Conservation (phyloP, 1,140 invertebrate species). For the Drosophila sp. region DNA sequence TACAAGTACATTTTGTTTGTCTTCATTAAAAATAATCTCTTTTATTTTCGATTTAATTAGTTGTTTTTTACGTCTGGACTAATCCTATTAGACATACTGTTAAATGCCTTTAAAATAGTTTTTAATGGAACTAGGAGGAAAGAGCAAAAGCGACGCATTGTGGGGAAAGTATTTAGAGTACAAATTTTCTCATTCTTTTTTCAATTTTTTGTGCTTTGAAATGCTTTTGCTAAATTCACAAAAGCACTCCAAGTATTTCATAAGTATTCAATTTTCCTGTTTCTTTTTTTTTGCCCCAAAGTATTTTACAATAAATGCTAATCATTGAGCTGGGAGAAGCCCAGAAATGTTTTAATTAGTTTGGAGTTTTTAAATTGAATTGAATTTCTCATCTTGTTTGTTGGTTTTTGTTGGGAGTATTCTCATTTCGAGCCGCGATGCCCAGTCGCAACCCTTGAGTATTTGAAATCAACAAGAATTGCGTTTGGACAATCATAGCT, state of each 20-base stretch:
- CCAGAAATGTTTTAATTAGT: slow-evolving; percentile 6
- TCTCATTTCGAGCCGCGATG: slow-evolving; percentile 85
- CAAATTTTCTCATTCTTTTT: slow-evolving; percentile 1
- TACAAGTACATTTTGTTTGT: too few relatives aligned
- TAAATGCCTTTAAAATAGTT: neutral
- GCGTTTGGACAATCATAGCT: slow-evolving; percentile 85
- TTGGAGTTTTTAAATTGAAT: neutral
- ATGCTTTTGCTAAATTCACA: neutral
- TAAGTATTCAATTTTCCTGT: slow-evolving; percentile 6
- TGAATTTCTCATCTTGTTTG: neutral
- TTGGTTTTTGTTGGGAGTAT: slow-evolving; percentile 53
- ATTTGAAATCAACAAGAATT: slow-evolving; percentile 84
- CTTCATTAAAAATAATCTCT: neutral
- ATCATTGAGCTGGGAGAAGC: slow-evolving; percentile 2
- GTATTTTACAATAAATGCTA: slow-evolving; percentile 15
- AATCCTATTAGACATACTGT: neutral
- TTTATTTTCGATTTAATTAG: slow-evolving; percentile 11
- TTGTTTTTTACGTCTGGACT: neutral
- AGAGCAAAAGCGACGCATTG: neutral
- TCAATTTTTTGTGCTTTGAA: neutral
- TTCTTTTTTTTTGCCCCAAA: neutral
- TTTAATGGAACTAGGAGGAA: neutral
- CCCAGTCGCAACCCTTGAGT: slow-evolving; percentile 84
- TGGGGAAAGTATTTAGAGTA: neutral
- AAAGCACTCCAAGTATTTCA: slow-evolving; percentile 9